These are phyloP conservation scores for Nebria ingens DNA, from an alignment of 1,140 invertebrate species.

Conservation along the genomic window DNA sequence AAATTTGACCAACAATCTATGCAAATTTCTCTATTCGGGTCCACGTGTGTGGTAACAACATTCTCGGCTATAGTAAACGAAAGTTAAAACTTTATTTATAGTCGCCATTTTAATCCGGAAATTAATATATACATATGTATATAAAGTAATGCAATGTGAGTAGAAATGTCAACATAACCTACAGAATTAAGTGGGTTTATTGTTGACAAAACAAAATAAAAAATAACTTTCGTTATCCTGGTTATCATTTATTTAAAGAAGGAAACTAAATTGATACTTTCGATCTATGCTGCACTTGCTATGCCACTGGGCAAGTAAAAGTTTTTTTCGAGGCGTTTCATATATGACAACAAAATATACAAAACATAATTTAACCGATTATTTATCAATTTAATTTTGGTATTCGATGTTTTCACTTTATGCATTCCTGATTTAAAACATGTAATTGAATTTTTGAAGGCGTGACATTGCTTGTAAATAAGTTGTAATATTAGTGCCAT, in stretches of 20 bases:
- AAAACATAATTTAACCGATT: too few species aligned
- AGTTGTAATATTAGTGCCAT: too few species aligned
- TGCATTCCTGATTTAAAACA: too few species aligned
- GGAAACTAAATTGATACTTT: neutral
- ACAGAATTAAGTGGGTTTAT: neutral
- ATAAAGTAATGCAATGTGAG: neutral
- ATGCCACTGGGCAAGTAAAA: neutral
- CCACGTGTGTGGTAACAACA: neutral
- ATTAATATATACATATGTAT: neutral
- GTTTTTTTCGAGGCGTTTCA: neutral
- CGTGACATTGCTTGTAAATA: too few species aligned
- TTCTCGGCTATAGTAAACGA: slow-evolving; percentile 9
- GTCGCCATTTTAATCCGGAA: neutral
- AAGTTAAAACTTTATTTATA: slow-evolving; percentile 3
- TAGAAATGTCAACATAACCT: neutral
- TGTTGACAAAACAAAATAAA: neutral
- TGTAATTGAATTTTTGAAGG: too few species aligned
- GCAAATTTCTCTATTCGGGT: too few species aligned
- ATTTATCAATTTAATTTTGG: too few species aligned
- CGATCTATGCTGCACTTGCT: neutral
- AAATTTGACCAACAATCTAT: too few species aligned
- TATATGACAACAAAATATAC: too few species aligned
- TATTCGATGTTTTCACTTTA: too few species aligned
- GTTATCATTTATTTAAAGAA: neutral
- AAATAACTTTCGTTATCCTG: neutral